These are phyloP conservation scores for Achlya flavicornis DNA, from an alignment of 2,888 invertebrate genomes.

Conservation along the genomic window DNA sequence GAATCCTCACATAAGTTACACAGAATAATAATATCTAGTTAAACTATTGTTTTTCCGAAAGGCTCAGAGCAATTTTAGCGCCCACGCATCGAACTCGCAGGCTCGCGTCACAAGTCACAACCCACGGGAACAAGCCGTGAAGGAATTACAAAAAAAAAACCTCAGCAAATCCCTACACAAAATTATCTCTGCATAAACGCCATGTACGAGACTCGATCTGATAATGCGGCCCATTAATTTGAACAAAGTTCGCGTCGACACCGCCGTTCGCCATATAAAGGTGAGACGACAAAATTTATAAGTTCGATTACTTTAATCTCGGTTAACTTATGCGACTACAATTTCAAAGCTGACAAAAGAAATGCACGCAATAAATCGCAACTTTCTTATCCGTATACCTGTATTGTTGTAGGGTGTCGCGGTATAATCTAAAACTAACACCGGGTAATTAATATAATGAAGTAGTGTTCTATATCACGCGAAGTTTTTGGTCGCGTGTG, in stretches of 20 bases:
- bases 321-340: slow-evolving; percentile 84
- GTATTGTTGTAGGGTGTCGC: slow-evolving; percentile 77
- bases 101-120: slow-evolving; percentile 46
- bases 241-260: slow-evolving; percentile 83
- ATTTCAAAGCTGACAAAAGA: slow-evolving; percentile 85
- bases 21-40: background rate
- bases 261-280: slow-evolving; percentile 79
- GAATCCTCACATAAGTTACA: background rate
- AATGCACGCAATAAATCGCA: slow-evolving; percentile 82
- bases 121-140: slow-evolving; percentile 54
- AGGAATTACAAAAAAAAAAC: slow-evolving; percentile 63
- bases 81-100: slow-evolving; percentile 42
- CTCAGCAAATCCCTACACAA: slow-evolving; percentile 61
- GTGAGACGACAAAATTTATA: slow-evolving; percentile 84
- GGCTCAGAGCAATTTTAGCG: slow-evolving; percentile 23
- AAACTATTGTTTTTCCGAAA: background rate
- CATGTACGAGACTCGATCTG: slow-evolving; percentile 81
- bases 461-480: slow-evolving; percentile 68
- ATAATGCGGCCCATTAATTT: slow-evolving; percentile 83
- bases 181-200: slow-evolving; percentile 83
- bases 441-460: slow-evolving; percentile 82
- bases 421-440: slow-evolving; percentile 71
- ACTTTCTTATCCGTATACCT: slow-evolving; percentile 76
- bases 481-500: slow-evolving; percentile 73
- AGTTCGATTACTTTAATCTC: slow-evolving; percentile 85